Conservation (phyloP, 2,113 vertebrate genomes). For the Clarias macrocephalus region DNA sequence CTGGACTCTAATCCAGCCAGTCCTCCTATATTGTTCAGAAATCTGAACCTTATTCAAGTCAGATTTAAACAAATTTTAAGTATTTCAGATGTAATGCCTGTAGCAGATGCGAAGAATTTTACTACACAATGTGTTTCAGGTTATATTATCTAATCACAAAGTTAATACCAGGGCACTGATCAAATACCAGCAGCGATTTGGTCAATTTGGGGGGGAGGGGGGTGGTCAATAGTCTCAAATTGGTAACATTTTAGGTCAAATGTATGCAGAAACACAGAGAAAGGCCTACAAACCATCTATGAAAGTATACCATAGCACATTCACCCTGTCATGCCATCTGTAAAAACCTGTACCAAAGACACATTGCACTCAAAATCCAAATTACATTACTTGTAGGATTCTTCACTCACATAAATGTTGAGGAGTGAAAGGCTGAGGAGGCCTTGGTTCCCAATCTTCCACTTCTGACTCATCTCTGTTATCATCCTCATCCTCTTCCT, state of each 20-base stretch:
- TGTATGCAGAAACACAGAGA: neutral
- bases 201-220: neutral
- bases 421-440: slow-evolving; percentile 85
- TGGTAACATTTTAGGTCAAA: neutral
- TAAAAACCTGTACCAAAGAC: neutral
- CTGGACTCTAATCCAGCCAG: too few species aligned
- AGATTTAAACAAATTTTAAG: too few species aligned
- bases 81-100: too few species aligned
- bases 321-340: neutral
- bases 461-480: slow-evolving; percentile 86
- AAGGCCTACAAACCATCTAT: neutral
- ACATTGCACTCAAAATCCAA: neutral
- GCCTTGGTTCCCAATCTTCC: slow-evolving; percentile 91
- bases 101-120: too few species aligned
- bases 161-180: too few species aligned
- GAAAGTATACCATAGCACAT: neutral
- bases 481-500: slow-evolving; percentile 79
- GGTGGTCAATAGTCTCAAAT: too few species aligned
- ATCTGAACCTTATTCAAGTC: too few species aligned
- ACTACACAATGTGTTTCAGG: too few species aligned
- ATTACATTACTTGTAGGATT: neutral
- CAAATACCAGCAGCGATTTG: neutral
- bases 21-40: too few species aligned
- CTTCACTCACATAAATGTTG: slow-evolving; percentile 88
- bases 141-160: too few species aligned